Evolutionary conservation across 2,797 vertebrate species (phyloP).

Genomic region (Mastacembelus armatus): DNA sequence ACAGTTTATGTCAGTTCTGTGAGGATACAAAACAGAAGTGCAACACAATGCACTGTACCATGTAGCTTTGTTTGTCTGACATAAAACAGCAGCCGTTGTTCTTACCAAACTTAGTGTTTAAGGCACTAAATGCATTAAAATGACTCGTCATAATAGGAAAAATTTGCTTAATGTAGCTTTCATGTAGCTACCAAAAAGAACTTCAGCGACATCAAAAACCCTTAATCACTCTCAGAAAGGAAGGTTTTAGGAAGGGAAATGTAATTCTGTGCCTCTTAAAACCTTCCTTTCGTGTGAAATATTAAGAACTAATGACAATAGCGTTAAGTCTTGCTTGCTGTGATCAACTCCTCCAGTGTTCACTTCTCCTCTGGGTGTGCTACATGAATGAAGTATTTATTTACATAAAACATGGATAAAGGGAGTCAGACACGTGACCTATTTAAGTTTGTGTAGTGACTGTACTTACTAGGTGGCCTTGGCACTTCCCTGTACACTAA

Average conservation of each 20-base stretch:
- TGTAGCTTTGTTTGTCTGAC: neutral
- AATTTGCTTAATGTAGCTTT: neutral
- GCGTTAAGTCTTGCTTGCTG: too few species aligned
- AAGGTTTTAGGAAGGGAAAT: slow-evolving; percentile 15
- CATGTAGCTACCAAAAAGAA: slow-evolving; percentile 5
- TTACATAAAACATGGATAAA: neutral
- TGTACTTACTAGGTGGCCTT: slow-evolving; percentile 96
- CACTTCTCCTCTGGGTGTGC: neutral
- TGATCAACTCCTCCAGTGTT: too few species aligned
- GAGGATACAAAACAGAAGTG: neutral
- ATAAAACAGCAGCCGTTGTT: neutral
- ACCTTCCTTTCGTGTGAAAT: slow-evolving; percentile 14
- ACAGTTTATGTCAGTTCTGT: neutral
- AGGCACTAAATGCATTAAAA: neutral
- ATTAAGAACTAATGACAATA: slow-evolving; percentile 10
- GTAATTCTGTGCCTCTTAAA: slow-evolving; percentile 11
- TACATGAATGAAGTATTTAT: neutral
- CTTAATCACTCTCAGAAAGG: slow-evolving; percentile 5
- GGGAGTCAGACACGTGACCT: neutral
- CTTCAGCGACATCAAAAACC: slow-evolving; percentile 28
- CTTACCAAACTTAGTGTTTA: neutral
- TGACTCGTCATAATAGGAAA: neutral
- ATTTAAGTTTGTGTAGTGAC: neutral
- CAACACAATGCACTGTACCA: neutral
- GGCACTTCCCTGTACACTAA: slow-evolving; percentile 95